Percentiles rank a stretch among this genome's conserved stretches.
Conservation (phyloP, 2,888 invertebrate species). For the Heliconius cydno region DNA sequence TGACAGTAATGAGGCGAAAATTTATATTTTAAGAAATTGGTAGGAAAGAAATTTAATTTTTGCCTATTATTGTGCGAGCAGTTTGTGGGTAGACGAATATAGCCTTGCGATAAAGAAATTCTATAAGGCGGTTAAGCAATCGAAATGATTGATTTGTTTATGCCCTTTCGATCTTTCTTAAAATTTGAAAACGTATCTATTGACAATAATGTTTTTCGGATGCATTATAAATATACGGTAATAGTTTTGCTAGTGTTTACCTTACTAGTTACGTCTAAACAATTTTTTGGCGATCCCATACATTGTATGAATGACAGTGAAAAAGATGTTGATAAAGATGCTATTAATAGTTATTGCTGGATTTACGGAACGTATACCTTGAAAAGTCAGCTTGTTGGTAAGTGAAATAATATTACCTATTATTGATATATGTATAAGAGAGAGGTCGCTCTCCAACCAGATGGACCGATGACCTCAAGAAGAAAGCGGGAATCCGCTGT, state of each 20-base stretch:
- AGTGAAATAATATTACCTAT: constrained; percentile 45
- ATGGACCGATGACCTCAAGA: too few species aligned
- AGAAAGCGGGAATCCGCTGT: too few species aligned
- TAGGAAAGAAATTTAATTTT: not conserved
- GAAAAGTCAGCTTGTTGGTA: constrained; percentile 72
- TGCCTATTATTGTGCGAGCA: not conserved
- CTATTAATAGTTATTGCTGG: constrained; percentile 91
- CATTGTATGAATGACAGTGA: constrained; percentile 85
- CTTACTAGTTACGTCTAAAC: constrained; percentile 89
- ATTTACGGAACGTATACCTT: constrained; percentile 88
- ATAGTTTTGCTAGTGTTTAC: constrained; percentile 89
- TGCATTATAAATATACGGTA: constrained; percentile 89
- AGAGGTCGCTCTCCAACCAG: too few species aligned
- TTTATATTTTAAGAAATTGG: not conserved
- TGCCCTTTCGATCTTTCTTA: constrained; percentile 86
- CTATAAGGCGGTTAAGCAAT: not conserved
- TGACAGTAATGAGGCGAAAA: not conserved
- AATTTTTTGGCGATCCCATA: constrained; percentile 94
- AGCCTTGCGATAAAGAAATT: not conserved
- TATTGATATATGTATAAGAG: not conserved
- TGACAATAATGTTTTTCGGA: constrained; percentile 89
- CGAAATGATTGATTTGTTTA: constrained; percentile 86
- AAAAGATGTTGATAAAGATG: constrained; percentile 75
- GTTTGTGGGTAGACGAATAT: not conserved
- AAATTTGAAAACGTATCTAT: constrained; percentile 87